Conservation (phyloP, 2,888 invertebrate genomes). For the Lamproptera curius region DNA sequence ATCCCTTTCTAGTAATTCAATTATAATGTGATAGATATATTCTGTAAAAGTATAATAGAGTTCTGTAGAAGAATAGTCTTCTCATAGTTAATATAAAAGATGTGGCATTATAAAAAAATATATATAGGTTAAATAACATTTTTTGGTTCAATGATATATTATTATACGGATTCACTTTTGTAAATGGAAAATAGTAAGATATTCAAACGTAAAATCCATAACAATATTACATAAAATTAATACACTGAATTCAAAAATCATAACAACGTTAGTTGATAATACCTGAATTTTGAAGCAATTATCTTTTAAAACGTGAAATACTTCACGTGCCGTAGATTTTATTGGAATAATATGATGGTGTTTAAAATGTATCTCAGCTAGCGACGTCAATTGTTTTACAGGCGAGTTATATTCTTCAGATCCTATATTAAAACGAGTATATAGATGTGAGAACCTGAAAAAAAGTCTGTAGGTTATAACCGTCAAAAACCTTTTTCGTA, state of each 20-base stretch:
- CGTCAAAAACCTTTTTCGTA: not conserved
- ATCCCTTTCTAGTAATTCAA: not conserved
- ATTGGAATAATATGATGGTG: slow-evolving; percentile 46
- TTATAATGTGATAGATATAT: not conserved
- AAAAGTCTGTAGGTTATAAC: too few species aligned
- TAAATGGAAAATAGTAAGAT: too few species aligned
- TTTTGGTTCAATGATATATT: too few species aligned
- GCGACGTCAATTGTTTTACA: slow-evolving; percentile 28
- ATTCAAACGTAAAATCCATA: too few species aligned
- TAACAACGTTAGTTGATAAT: slow-evolving; percentile 4
- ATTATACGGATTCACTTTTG: too few species aligned
- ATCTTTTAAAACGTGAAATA: slow-evolving; percentile 42
- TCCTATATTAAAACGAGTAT: slow-evolving; percentile 48
- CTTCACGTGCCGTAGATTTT: slow-evolving; percentile 28
- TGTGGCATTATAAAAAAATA: too few species aligned
- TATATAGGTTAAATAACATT: too few species aligned
- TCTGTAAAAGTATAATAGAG: not conserved
- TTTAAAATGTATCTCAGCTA: slow-evolving; percentile 38
- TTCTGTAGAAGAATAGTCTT: not conserved
- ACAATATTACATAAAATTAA: too few species aligned
- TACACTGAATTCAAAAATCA: not conserved
- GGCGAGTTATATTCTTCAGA: slow-evolving; percentile 41
- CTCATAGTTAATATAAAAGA: not conserved
- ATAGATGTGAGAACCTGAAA: slow-evolving; percentile 49
- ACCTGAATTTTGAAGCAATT: slow-evolving; percentile 49